Percentiles rank a stretch among this genome's conserved stretches.
Evolutionary conservation across 2,888 invertebrate genomes (phyloP).

Genomic region (Leptinotarsa rubiginosa): DNA sequence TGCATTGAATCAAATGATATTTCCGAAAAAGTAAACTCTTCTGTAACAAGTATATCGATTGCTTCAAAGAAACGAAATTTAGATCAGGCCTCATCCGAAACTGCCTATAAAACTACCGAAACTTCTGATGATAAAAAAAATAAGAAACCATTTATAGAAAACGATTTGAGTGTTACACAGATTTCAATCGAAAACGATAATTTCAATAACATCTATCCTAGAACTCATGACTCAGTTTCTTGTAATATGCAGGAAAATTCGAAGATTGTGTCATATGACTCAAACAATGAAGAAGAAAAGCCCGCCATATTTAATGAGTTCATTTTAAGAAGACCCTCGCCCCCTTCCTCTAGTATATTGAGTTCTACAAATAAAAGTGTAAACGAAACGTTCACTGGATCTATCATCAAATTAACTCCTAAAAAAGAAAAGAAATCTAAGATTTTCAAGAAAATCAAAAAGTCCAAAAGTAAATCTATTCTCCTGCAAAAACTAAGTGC

Average conservation of each 20-base stretch:
- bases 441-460: neutral
- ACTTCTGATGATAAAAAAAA: neutral
- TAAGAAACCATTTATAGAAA: neutral
- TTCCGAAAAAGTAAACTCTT: neutral
- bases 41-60: constrained; percentile 38
- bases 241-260: too few relatives aligned
- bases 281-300: too few relatives aligned
- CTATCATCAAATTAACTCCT: neutral
- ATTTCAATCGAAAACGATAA: neutral
- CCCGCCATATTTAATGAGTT: neutral
- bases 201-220: neutral
- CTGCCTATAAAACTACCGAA: neutral
- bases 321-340: neutral
- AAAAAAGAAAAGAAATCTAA: neutral
- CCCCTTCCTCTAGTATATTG: constrained; percentile 33
- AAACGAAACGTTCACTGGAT: neutral
- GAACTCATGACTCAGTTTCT: too few relatives aligned
- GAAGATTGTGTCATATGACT: neutral
- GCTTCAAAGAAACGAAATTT: constrained; percentile 33
- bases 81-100: constrained; percentile 13
- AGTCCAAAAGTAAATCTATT: constrained; percentile 44
- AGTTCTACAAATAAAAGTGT: constrained; percentile 29
- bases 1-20: neutral
- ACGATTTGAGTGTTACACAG: neutral
- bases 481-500: constrained; percentile 54